Percentiles rank a stretch among this genome's conserved stretches.
Conservation (phyloP, 2,113 vertebrate genomes). For the Myotis davidii region DNA sequence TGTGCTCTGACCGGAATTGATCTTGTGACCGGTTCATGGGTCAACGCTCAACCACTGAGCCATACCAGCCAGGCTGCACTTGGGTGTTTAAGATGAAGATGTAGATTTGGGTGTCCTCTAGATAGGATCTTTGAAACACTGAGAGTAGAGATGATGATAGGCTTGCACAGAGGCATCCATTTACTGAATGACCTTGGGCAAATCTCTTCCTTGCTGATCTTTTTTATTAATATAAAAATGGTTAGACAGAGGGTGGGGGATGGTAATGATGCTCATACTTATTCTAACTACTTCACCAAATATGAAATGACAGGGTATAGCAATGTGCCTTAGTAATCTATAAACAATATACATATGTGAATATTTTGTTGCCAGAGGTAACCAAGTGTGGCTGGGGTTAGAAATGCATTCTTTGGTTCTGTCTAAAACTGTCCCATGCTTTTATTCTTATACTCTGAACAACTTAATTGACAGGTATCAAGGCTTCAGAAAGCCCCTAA, state of each 20-base stretch:
- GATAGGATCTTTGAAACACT: neutral
- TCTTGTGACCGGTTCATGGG: too few relatives aligned
- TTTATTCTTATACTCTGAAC: conserved; percentile 10
- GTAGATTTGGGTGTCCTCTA: neutral
- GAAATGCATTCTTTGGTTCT: conserved; percentile 46
- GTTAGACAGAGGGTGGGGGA: neutral
- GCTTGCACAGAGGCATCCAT: neutral
- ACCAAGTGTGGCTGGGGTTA: neutral
- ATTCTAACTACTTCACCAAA: neutral
- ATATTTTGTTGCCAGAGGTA: conserved; percentile 20
- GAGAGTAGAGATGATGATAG: neutral
- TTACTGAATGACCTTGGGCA: conserved; percentile 12
- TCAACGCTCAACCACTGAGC: too few relatives aligned
- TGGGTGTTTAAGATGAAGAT: neutral
- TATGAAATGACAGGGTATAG: neutral
- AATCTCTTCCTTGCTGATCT: neutral
- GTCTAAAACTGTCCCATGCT: neutral
- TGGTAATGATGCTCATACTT: neutral
- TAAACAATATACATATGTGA: conserved; percentile 20
- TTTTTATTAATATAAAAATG: neutral
- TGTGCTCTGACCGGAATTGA: too few relatives aligned
- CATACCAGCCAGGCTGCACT: too few relatives aligned
- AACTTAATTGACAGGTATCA: neutral
- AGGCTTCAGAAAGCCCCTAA: neutral
- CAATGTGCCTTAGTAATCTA: conserved; percentile 6